phyloP scores from a whole-genome alignment of 2,113 vertebrate species.

The Catagonus wagneri region DNA sequence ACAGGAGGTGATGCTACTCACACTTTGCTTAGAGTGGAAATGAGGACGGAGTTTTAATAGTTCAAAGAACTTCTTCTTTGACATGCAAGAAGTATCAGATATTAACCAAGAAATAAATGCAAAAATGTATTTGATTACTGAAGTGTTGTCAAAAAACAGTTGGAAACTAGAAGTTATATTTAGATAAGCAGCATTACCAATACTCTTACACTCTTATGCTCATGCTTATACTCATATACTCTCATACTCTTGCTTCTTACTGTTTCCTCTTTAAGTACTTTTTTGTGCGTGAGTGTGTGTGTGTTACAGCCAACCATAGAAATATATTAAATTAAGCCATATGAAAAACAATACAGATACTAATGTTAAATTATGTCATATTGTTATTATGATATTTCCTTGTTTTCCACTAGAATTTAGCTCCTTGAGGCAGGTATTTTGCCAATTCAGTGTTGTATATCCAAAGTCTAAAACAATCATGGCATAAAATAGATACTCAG shows the following conservation, averaged over 20 bases:
- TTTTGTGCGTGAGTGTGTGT: not conserved
- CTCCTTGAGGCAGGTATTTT: not conserved
- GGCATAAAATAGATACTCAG: not conserved
- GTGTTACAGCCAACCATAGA: not conserved
- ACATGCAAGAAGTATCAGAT: not conserved
- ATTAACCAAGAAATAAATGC: not conserved
- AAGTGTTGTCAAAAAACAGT: not conserved
- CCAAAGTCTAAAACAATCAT: not conserved
- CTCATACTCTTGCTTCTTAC: not conserved
- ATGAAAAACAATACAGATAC: not conserved
- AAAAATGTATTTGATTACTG: not conserved
- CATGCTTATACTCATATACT: too few species aligned
- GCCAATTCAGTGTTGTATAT: not conserved
- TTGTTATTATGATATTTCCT: not conserved
- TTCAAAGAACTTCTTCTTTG: not conserved
- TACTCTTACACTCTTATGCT: too few species aligned
- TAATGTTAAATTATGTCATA: not conserved
- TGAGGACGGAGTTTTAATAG: not conserved
- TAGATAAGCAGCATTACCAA: not conserved
- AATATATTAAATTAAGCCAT: not conserved
- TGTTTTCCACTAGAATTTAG: not conserved
- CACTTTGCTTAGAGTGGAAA: not conserved
- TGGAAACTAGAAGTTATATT: not conserved
- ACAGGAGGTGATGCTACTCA: not conserved
- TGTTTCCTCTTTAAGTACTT: not conserved